phyloP scores from a whole-genome alignment of 2,113 vertebrate genomes.

The Plotosus lineatus region DNA sequence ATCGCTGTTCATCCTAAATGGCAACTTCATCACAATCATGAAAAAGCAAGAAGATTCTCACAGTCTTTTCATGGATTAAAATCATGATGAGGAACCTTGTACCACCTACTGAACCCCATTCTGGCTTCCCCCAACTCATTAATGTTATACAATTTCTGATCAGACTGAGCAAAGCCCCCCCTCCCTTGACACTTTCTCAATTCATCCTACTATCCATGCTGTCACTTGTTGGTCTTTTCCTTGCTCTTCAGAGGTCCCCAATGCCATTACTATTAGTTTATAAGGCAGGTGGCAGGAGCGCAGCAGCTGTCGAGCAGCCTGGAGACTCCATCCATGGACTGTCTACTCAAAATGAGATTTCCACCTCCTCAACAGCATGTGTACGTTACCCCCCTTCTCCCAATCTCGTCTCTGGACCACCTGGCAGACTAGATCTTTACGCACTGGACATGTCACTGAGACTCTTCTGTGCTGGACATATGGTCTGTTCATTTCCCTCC shows the following conservation, averaged over 20 bases:
- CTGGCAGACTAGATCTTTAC: conserved; percentile 63
- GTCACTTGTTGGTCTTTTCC: conserved; percentile 52
- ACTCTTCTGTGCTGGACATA: conserved; percentile 50
- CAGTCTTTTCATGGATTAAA: conserved; percentile 64
- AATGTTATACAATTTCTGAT: conserved; percentile 18
- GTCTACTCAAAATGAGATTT: conserved; percentile 78
- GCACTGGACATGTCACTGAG: conserved; percentile 38
- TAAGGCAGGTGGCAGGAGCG: conserved; percentile 74
- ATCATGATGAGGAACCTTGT: conserved; percentile 31
- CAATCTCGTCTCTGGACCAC: conserved; percentile 70
- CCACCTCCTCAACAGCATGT: conserved; percentile 60
- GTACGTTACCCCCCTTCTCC: conserved; percentile 52
- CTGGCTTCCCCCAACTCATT: background rate
- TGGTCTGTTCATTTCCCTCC: conserved; percentile 32
- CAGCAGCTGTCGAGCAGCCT: conserved; percentile 72
- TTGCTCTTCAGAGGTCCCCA: conserved; percentile 67
- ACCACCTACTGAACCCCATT: background rate
- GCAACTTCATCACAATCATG: background rate
- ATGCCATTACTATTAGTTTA: conserved; percentile 77
- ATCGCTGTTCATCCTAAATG: background rate
- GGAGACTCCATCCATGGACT: conserved; percentile 59
- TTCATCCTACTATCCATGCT: conserved; percentile 72
- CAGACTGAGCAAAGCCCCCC: background rate
- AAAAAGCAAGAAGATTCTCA: conserved; percentile 60
- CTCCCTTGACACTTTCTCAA: conserved; percentile 58